Evolutionary conservation across 2,888 invertebrate species (phyloP).

Genomic region (Syritta pipiens): DNA sequence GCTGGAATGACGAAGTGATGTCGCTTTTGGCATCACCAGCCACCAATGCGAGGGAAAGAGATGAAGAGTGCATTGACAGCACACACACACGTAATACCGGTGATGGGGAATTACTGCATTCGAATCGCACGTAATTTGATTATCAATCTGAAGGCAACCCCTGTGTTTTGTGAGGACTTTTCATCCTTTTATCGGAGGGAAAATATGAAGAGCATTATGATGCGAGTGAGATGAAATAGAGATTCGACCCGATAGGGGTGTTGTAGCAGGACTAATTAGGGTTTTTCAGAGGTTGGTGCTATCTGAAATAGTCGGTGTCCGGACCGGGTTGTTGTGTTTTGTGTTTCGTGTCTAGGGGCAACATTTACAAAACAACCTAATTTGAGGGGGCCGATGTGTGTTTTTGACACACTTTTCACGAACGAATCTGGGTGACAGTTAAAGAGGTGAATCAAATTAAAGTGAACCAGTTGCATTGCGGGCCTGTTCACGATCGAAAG

Average conservation of each 20-base stretch:
- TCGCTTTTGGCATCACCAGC: constrained; percentile 17
- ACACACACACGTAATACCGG: constrained; percentile 35
- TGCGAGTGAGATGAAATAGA: constrained; percentile 23
- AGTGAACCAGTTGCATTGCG: too few relatives aligned
- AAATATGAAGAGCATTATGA: constrained; percentile 41
- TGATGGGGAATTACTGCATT: constrained; percentile 45
- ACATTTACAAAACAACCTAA: too few relatives aligned
- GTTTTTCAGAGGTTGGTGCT: too few relatives aligned
- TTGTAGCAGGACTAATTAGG: constrained; percentile 4
- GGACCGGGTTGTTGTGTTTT: too few relatives aligned
- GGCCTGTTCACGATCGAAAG: too few relatives aligned
- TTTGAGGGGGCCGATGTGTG: too few relatives aligned
- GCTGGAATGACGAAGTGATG: constrained; percentile 29
- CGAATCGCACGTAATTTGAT: constrained; percentile 60
- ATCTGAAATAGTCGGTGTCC: too few relatives aligned
- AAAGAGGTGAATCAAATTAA: too few relatives aligned
- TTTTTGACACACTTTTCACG: too few relatives aligned
- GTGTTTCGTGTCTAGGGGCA: too few relatives aligned
- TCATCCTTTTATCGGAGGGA: constrained; percentile 20
- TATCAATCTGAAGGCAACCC: constrained; percentile 55
- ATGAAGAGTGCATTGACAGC: constrained; percentile 34
- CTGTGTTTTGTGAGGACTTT: constrained; percentile 2
- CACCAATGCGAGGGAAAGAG: too few relatives aligned
- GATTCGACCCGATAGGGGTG: constrained; percentile 26
- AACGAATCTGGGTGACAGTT: too few relatives aligned